Percentiles rank a stretch among this genome's conserved stretches.
phyloP scores from a whole-genome alignment of 64 coral and sea anemone genomes.

The Astreopora myriophthalma region DNA sequence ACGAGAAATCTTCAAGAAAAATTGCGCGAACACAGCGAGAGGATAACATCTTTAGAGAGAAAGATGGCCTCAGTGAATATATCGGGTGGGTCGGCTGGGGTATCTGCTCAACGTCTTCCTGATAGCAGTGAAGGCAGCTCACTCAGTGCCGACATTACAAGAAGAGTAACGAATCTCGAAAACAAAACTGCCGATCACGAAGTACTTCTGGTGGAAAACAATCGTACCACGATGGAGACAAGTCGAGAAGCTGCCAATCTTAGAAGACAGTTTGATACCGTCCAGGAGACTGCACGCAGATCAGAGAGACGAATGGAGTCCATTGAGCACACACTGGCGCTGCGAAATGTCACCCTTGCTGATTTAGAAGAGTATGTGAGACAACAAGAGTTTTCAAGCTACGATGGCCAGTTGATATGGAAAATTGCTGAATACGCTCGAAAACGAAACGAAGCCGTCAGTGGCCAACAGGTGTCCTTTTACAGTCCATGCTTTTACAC shows the following conservation, averaged over 20 bases:
- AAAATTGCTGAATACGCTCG: conserved; percentile 56
- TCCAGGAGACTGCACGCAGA: conserved; percentile 13
- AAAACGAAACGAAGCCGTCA: conserved; percentile 50
- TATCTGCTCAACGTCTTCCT: background rate
- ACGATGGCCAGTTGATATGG: conserved; percentile 36
- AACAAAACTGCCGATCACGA: conserved; percentile 43
- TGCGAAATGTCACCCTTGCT: conserved; percentile 48
- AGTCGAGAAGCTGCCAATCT: background rate
- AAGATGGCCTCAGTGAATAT: background rate
- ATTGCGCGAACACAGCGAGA: background rate
- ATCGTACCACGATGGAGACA: conserved; percentile 5
- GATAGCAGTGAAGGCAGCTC: background rate
- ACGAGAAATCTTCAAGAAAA: background rate
- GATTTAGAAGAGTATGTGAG: conserved; percentile 53
- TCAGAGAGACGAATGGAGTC: conserved; percentile 23
- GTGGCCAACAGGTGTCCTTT: conserved; percentile 51
- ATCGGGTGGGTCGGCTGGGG: background rate
- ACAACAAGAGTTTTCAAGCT: background rate
- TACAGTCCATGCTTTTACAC: conserved; percentile 59
- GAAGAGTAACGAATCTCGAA: background rate
- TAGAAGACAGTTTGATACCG: background rate
- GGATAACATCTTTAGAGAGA: conserved; percentile 5
- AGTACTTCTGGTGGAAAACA: conserved; percentile 24
- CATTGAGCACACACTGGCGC: conserved; percentile 33
- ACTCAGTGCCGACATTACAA: background rate